Conservation (phyloP, 2,888 invertebrate species). For the Exephanes ischioxanthus region DNA sequence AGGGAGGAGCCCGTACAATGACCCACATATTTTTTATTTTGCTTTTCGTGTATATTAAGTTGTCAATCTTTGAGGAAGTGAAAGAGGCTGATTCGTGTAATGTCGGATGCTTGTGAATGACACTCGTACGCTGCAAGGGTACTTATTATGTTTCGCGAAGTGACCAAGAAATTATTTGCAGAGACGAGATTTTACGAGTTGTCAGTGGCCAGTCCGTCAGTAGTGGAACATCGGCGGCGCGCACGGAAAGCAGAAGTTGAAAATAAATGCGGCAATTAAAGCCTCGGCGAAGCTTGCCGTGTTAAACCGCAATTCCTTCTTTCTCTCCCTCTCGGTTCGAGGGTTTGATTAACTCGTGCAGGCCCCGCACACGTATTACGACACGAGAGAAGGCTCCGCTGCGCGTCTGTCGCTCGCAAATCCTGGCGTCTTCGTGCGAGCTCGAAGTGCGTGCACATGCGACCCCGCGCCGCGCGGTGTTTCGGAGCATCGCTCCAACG, state of each 20-base stretch:
- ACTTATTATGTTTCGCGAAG: slow-evolving; percentile 1
- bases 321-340: slow-evolving; percentile 41
- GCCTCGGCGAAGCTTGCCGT: slow-evolving; percentile 28
- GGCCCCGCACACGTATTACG: slow-evolving; percentile 35
- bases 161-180: slow-evolving; percentile 54
- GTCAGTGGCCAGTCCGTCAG: slow-evolving; percentile 35
- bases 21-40: slow-evolving; percentile 6
- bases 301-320: slow-evolving; percentile 46
- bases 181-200: slow-evolving; percentile 64
- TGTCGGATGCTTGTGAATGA: not conserved
- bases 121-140: not conserved
- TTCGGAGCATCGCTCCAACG: slow-evolving; percentile 21
- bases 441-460: slow-evolving; percentile 21
- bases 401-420: slow-evolving; percentile 62
- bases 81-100: slow-evolving; percentile 2
- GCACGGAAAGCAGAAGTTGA: slow-evolving; percentile 48
- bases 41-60: slow-evolving; percentile 20
- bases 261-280: slow-evolving; percentile 72
- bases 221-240: not conserved
- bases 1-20: not conserved
- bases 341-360: slow-evolving; percentile 73
- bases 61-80: slow-evolving; percentile 12
- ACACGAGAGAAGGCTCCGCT: slow-evolving; percentile 44
- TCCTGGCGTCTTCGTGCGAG: slow-evolving; percentile 59
- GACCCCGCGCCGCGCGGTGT: slow-evolving; percentile 1